These are phyloP conservation scores for Zygaena filipendulae DNA, from an alignment of 2,888 invertebrate species.

Conservation along the genomic window DNA sequence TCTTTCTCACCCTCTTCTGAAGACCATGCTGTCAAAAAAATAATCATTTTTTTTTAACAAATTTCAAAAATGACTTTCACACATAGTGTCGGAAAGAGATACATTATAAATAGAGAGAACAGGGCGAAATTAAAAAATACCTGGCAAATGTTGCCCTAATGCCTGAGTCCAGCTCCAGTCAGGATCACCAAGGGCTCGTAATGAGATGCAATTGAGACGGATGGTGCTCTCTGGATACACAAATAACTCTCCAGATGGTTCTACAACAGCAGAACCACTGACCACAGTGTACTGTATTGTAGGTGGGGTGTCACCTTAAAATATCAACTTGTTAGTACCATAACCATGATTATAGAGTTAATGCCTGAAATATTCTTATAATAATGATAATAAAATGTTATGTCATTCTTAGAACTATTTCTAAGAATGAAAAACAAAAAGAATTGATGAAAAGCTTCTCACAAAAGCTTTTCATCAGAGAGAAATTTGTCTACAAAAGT, in stretches of 20 bases:
- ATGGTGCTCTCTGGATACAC: conserved; percentile 85
- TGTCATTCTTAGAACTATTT: no score
- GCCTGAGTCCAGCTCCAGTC: conserved; percentile 92
- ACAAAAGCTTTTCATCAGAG: no score
- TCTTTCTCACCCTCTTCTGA: conserved; percentile 79
- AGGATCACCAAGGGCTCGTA: conserved; percentile 80
- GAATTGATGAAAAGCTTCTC: no score
- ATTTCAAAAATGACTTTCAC: no score
- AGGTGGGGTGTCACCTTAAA: conserved; percentile 82
- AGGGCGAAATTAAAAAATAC: conserved; percentile 37
- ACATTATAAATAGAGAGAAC: conserved; percentile 14
- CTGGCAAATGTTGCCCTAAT: conserved; percentile 80
- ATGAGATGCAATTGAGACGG: conserved; percentile 84
- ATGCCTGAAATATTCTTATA: neutral
- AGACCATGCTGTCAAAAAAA: conserved; percentile 72
- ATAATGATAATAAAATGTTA: neutral
- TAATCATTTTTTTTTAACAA: no score
- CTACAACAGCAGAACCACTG: conserved; percentile 83
- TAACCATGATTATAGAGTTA: neutral
- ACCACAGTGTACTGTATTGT: conserved; percentile 81
- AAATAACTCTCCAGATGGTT: conserved; percentile 81
- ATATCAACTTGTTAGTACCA: neutral
- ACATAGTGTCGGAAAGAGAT: neutral
- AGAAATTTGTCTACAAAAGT: no score
- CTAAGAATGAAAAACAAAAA: neutral